phyloP scores from a whole-genome alignment of 1,140 invertebrate genomes.

The Dermatophagoides farinae region DNA sequence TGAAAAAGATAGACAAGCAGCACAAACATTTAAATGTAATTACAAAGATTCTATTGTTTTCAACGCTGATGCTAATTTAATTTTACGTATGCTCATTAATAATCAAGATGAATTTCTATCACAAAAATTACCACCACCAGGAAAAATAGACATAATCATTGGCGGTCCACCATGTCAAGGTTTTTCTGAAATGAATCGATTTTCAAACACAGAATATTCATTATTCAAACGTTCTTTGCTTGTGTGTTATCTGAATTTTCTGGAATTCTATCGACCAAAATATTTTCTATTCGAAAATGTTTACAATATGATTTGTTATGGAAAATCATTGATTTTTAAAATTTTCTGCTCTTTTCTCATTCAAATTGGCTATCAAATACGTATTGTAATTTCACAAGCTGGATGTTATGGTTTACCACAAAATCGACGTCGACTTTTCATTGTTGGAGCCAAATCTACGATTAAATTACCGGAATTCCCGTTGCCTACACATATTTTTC shows the following conservation, averaged over 20 bases:
- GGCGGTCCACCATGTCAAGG: conserved; percentile 81
- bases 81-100: conserved; percentile 42
- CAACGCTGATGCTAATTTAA: conserved; percentile 53
- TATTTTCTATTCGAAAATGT: conserved; percentile 74
- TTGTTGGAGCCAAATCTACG: conserved; percentile 63
- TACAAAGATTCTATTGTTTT: conserved; percentile 51
- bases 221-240: conserved; percentile 62
- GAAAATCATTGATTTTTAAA: conserved; percentile 58
- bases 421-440: conserved; percentile 50
- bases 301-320: conserved; percentile 58
- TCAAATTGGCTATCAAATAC: conserved; percentile 69
- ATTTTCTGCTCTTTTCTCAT: conserved; percentile 50
- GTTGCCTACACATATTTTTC: conserved; percentile 57
- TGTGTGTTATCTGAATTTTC: conserved; percentile 60
- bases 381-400: conserved; percentile 63
- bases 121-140: conserved; percentile 46
- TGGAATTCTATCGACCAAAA: conserved; percentile 63
- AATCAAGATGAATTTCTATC: conserved; percentile 29
- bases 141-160: conserved; percentile 61
- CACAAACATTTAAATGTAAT: conserved; percentile 55
- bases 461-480: conserved; percentile 52
- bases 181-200: conserved; percentile 72
- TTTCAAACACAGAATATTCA: conserved; percentile 66
- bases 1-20: conserved; percentile 53
- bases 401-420: conserved; percentile 69